Conservation (phyloP, 2,888 invertebrate species). For the Aricia artaxerxes region DNA sequence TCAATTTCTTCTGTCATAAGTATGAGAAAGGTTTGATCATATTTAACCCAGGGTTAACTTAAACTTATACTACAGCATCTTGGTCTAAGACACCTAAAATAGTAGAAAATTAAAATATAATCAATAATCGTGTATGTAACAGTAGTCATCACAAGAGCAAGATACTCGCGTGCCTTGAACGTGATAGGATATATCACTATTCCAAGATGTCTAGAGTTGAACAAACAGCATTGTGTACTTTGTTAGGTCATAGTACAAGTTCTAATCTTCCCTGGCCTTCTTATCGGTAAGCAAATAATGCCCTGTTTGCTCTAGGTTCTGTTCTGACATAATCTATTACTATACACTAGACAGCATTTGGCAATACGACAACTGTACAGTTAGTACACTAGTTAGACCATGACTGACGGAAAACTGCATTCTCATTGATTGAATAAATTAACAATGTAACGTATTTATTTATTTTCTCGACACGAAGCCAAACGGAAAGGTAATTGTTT, state of each 20-base stretch:
- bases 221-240: slow-evolving; percentile 14
- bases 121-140: too few relatives aligned
- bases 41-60: too few relatives aligned
- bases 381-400: not conserved
- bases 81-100: too few relatives aligned
- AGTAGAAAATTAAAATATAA: too few relatives aligned
- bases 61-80: too few relatives aligned
- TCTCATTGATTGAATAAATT: not conserved
- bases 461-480: too few relatives aligned
- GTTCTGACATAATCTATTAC: not conserved
- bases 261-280: slow-evolving; percentile 2
- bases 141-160: not conserved
- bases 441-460: not conserved
- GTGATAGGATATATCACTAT: not conserved
- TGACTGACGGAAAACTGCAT: not conserved
- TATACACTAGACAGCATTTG: too few relatives aligned
- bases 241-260: slow-evolving; percentile 21
- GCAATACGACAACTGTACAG: not conserved
- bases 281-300: slow-evolving; percentile 3
- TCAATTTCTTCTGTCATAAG: too few relatives aligned
- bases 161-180: not conserved
- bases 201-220: not conserved
- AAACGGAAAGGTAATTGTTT: too few relatives aligned
- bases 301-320: not conserved
- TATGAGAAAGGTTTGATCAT: too few relatives aligned